phyloP scores from a whole-genome alignment of 1,140 invertebrate genomes.

The Babylonia areolata region DNA sequence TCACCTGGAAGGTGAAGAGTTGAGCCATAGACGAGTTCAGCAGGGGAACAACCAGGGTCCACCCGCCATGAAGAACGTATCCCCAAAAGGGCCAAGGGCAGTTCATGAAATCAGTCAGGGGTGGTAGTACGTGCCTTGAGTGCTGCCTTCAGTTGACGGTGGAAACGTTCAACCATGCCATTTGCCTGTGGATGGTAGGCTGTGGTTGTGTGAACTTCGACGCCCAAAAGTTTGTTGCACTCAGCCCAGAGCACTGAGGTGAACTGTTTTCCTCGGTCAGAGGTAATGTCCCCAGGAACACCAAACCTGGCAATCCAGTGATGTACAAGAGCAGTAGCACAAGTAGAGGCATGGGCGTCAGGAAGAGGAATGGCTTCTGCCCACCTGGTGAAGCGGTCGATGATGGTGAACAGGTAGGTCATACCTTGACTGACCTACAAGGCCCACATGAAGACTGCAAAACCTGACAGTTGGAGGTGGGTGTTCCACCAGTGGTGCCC shows the following conservation, averaged over 20 bases:
- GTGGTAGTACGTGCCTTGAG: no score
- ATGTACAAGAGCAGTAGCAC: slow-evolving; percentile 54
- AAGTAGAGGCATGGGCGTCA: slow-evolving; percentile 73
- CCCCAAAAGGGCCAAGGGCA: slow-evolving; percentile 39
- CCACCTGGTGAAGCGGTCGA: no score
- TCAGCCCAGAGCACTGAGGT: no score
- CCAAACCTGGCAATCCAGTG: slow-evolving; percentile 73
- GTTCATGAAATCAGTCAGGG: not conserved
- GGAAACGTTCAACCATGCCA: no score
- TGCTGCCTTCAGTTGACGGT: no score
- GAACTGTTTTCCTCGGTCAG: slow-evolving; percentile 77
- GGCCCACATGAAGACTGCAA: slow-evolving; percentile 77
- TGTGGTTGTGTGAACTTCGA: no score
- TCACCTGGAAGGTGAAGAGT: slow-evolving; percentile 34
- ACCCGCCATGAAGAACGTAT: slow-evolving; percentile 28
- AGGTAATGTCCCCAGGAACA: slow-evolving; percentile 59
- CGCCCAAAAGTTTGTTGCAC: no score
- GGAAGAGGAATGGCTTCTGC: slow-evolving; percentile 75
- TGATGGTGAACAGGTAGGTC: slow-evolving; percentile 72
- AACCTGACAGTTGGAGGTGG: slow-evolving; percentile 47
- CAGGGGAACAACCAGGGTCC: slow-evolving; percentile 24
- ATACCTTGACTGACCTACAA: slow-evolving; percentile 72
- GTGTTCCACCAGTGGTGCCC: slow-evolving; percentile 3
- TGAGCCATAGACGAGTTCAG: slow-evolving; percentile 39
- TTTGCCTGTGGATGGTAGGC: no score